A percentile compares a stretch with the other conserved stretches of the same genome.
Conservation (phyloP, 2,113 vertebrate species). For the Aspidoscelis tigris region DNA sequence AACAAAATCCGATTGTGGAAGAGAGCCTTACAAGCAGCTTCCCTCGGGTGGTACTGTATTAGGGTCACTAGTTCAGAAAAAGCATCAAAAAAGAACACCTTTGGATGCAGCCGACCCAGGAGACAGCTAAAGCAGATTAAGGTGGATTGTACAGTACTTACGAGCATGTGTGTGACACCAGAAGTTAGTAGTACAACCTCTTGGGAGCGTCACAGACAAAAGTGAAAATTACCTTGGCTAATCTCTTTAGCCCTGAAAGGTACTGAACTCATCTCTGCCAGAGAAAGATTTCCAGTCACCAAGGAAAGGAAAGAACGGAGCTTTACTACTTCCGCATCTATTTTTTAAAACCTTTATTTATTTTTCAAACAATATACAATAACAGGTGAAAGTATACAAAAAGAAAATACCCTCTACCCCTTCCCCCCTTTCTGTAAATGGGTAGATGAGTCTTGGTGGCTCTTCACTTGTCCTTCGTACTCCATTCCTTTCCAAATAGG, state of each 20-base stretch:
- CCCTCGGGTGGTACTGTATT: background rate
- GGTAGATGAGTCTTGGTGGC: too few relatives aligned
- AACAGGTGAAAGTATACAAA: too few relatives aligned
- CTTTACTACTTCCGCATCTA: too few relatives aligned
- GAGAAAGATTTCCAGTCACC: background rate
- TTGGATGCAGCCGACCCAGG: background rate
- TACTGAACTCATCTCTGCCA: background rate
- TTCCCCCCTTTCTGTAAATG: too few relatives aligned
- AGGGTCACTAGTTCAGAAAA: background rate
- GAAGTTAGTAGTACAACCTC: too few relatives aligned
- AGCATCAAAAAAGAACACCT: background rate
- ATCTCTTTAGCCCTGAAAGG: background rate
- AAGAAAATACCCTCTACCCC: too few relatives aligned
- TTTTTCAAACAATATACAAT: too few relatives aligned
- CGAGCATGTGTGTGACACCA: background rate
- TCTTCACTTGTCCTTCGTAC: too few relatives aligned
- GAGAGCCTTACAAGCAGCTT: background rate
- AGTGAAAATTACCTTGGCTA: constrained; percentile 2
- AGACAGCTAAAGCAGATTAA: background rate
- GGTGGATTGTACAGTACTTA: background rate
- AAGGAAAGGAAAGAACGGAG: too few relatives aligned
- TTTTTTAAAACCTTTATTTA: too few relatives aligned
- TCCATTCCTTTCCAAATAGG: too few relatives aligned
- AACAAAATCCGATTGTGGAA: background rate
- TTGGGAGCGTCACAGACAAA: background rate